Evolutionary conservation across 2,797 vertebrate genomes (phyloP).

Genomic region (Enteromius paludinosus): DNA sequence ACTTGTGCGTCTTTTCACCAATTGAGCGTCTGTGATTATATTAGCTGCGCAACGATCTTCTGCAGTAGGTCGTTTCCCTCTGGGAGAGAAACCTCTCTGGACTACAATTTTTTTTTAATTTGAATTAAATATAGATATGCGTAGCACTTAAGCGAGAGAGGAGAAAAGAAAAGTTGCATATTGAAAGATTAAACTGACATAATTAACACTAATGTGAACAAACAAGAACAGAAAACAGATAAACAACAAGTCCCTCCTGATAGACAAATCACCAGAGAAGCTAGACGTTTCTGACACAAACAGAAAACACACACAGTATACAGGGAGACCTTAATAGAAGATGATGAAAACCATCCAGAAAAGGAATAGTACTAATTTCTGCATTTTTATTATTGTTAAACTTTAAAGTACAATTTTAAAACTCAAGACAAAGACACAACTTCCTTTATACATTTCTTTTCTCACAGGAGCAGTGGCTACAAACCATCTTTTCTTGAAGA

Average conservation of each 20-base stretch:
- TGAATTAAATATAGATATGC: not conserved
- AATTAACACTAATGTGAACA: not conserved
- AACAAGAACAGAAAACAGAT: not conserved
- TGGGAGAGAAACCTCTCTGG: constrained; percentile 1
- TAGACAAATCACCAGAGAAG: not conserved
- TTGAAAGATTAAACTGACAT: not conserved
- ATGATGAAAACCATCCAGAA: not conserved
- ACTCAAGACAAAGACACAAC: constrained; percentile 13
- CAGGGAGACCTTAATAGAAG: not conserved
- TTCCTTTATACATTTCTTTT: not conserved
- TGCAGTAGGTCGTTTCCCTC: not conserved
- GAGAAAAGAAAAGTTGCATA: not conserved
- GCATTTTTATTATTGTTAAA: constrained; percentile 34
- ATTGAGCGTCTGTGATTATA: not conserved
- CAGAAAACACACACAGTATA: not conserved
- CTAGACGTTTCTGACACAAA: not conserved
- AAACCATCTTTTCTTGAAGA: constrained; percentile 32
- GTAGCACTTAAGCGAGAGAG: not conserved
- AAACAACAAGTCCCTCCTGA: constrained; percentile 10
- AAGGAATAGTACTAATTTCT: not conserved
- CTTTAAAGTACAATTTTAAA: constrained; percentile 16
- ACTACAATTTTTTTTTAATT: constrained; percentile 11
- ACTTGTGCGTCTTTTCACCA: not conserved
- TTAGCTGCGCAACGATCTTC: constrained; percentile 16
- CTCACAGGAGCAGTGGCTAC: constrained; percentile 19